Base-by-base conservation (phyloP, 2,888 invertebrate species). In the Phaonia tiefii region DNA sequence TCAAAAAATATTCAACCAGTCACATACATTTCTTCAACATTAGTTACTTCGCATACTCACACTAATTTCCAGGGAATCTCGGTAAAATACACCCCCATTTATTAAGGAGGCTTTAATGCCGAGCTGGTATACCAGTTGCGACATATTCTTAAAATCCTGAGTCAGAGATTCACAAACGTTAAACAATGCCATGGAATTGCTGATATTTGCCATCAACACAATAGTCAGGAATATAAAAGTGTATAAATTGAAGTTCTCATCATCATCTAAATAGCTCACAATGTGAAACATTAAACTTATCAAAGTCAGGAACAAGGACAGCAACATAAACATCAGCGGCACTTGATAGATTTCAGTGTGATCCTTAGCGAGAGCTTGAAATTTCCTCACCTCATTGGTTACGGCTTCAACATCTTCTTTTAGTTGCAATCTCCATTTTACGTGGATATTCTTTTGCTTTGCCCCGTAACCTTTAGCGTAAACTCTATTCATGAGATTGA, bases 241-340 rank as follows among this genome's bases (percentile, higher is more conserved):
- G 4, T 66, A 70, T 0, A 22, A 0, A 2, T 56, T 8, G 3
- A 78, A 46, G 11, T 56, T 54, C 0, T 72, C 5, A 0, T 70
- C 37, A 7, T 67, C 74, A 0, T 46, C 75, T 4, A 77, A n/a
- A 13, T 79, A 81, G 3, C 80, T 15, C 3, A 86, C 15, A 4
- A 87, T 5, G 5, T 81, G 76, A 49, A 87, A 86, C 31, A 84
- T 26, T 4, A 77, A 22, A 0, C 74, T 54, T 2, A 84, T 83
- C 8, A 83, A 78, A 17, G 66, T 71, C 1, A 87, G 15, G 51
- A 87, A 87, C 8, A 54, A 83, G 25, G 77, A 67, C 0, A 84
- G 76, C 2, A 87, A n/a, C 11, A 84, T 79, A 0, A 84, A 15
- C 0, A 87, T 78, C 8, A 87, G 8, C 46, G 83, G 85, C 54